phyloP scores from a whole-genome alignment of 2,113 vertebrate species.

The Notothenia coriiceps region DNA sequence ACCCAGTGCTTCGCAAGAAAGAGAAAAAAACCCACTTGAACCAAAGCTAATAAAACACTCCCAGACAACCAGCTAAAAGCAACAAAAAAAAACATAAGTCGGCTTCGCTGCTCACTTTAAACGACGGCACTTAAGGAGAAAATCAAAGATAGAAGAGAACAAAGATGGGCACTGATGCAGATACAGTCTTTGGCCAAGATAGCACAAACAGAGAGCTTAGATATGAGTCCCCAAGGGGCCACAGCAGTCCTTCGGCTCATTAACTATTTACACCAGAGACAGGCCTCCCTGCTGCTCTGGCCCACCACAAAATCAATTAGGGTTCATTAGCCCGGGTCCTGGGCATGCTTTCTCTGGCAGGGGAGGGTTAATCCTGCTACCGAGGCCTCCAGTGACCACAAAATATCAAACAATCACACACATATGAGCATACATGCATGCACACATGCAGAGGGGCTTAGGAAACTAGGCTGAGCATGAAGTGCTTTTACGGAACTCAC shows the following conservation, averaged over 20 bases:
- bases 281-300: constrained; percentile 88
- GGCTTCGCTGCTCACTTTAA: constrained; percentile 64
- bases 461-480: constrained; percentile 10
- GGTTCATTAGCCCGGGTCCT: constrained; percentile 90
- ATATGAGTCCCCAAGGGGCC: constrained; percentile 78
- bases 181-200: constrained; percentile 68
- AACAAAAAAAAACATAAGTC: constrained; percentile 49
- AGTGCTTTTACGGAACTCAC: constrained; percentile 51
- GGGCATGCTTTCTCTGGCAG: constrained; percentile 68
- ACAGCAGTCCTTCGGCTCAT: constrained; percentile 89
- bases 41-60: constrained; percentile 70
- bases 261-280: constrained; percentile 98
- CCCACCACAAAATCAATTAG: constrained; percentile 98
- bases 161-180: constrained; percentile 74
- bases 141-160: constrained; percentile 61
- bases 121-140: constrained; percentile 70
- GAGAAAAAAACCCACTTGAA: constrained; percentile 58
- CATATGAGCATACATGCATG: constrained; percentile 14
- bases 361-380: constrained; percentile 70
- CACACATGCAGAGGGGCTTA: constrained; percentile 17
- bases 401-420: constrained; percentile 55
- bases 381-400: constrained; percentile 65
- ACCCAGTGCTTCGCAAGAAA: constrained; percentile 61
- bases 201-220: constrained; percentile 77
- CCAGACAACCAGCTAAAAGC: constrained; percentile 60